Base-by-base conservation (phyloP, 2,113 vertebrate species). In the Passer domesticus region DNA sequence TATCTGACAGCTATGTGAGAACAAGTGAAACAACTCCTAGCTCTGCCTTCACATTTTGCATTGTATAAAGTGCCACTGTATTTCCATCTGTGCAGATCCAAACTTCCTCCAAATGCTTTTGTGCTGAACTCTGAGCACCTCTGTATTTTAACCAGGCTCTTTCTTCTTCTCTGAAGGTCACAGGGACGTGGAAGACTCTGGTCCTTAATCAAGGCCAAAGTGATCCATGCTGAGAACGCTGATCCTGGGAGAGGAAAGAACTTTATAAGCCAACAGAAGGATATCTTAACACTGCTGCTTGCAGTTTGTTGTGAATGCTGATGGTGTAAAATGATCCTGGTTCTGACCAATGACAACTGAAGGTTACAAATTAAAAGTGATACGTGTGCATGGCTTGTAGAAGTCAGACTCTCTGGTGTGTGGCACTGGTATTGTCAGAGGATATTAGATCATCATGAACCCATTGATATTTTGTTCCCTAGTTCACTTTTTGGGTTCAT, bases 151-250 rank as follows among this genome's bases (percentile, higher is more conserved):
- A 93, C 30, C 35, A 82, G 15, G 28, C 47, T 77, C 49, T 28
- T 19, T 78, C 17, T 81, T 68, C 47, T 46, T 78, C 55, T 87
- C 88, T 94, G 46, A 95, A 99, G 99, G 91, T 99, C 99, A 44
- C 83, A 98, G 82, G 96, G 98, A 87, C 87, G 87, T 37, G 99
- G 99, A 70, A 97, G 98, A 76, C 97, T 99, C 37, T 99, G 99
- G 98, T 98, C 98, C 92, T 97, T 99, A 94, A 98, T 98, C 67
- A 95, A 98, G 85, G 97, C 98, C 92, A 98, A 98, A 96, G 98
- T 98, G 94, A 98, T 99, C 23, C 60, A 47, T 82, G 94, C 56
- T 46, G 97, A 86, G 72, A 96, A 94, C 7, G 13, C 98, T 83
- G 92, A 68, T 68, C 92, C 56, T 97, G 96, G 80, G 95, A 97